Conservation (phyloP, 2,888 invertebrate species). For the Meteorus cinctellus region DNA sequence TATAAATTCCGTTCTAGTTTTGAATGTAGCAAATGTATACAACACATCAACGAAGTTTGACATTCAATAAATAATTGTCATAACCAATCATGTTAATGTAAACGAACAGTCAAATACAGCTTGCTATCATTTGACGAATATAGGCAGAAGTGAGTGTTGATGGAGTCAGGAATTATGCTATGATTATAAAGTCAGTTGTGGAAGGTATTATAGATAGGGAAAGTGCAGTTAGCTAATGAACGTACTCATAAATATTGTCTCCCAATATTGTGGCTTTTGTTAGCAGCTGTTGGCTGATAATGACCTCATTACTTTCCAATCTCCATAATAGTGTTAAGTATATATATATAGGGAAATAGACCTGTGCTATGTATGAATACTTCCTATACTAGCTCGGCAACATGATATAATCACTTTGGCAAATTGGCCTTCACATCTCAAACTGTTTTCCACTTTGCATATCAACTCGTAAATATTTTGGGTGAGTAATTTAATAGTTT, state of each 20-base stretch:
- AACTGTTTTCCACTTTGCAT: background rate
- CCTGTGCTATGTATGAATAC: background rate
- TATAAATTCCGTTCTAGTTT: too few species aligned
- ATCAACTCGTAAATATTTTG: background rate
- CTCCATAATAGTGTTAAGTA: slow-evolving; percentile 17
- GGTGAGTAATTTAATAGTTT: background rate
- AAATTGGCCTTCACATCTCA: background rate
- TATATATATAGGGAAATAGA: slow-evolving; percentile 14
- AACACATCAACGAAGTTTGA: too few species aligned
- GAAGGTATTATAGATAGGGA: background rate
- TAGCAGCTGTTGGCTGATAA: slow-evolving; percentile 65
- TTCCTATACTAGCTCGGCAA: background rate
- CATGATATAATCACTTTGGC: background rate
- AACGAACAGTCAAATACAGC: background rate
- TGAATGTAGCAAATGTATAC: too few species aligned
- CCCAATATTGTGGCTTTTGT: slow-evolving; percentile 57
- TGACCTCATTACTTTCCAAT: slow-evolving; percentile 65
- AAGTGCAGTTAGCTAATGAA: slow-evolving; percentile 60
- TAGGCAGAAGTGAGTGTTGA: background rate
- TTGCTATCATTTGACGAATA: background rate
- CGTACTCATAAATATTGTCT: slow-evolving; percentile 64
- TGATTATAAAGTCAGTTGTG: slow-evolving; percentile 17
- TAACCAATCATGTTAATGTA: background rate
- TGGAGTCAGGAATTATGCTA: slow-evolving; percentile 30
- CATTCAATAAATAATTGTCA: too few species aligned